phyloP scores from a whole-genome alignment of 2,113 vertebrate genomes.

The Gallinago paraguaiae region DNA sequence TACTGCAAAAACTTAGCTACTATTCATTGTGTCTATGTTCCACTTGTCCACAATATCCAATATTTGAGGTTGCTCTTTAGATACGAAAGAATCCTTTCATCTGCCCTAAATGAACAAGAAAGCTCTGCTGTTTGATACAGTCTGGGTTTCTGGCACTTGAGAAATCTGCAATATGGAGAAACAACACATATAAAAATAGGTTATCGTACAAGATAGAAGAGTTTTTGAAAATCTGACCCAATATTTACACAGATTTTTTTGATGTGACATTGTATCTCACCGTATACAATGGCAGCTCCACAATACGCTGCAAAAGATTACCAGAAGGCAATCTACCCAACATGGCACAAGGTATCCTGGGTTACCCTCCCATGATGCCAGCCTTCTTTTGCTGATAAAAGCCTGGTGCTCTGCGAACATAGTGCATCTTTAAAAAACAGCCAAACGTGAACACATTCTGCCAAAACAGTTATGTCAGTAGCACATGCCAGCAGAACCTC shows the following conservation, averaged over 20 bases:
- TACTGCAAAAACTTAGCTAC: background rate
- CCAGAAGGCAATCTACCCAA: background rate
- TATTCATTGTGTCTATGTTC: background rate
- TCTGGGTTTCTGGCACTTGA: background rate
- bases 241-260: background rate
- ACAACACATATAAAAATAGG: background rate
- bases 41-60: background rate
- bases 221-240: background rate
- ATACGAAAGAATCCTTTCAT: background rate
- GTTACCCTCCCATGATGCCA: background rate
- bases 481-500: background rate
- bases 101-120: conserved; percentile 1
- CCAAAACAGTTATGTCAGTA: background rate
- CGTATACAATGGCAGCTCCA: background rate
- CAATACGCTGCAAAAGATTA: background rate
- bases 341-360: background rate
- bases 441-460: background rate
- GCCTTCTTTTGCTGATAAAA: conserved; percentile 4
- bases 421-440: background rate
- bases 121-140: background rate
- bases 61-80: background rate
- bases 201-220: background rate
- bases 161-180: background rate
- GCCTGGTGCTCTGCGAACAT: background rate
- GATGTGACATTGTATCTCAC: background rate